These are phyloP conservation scores for Epistrophe grossulariae DNA, from an alignment of 2,888 invertebrate genomes.

Conservation along the genomic window DNA sequence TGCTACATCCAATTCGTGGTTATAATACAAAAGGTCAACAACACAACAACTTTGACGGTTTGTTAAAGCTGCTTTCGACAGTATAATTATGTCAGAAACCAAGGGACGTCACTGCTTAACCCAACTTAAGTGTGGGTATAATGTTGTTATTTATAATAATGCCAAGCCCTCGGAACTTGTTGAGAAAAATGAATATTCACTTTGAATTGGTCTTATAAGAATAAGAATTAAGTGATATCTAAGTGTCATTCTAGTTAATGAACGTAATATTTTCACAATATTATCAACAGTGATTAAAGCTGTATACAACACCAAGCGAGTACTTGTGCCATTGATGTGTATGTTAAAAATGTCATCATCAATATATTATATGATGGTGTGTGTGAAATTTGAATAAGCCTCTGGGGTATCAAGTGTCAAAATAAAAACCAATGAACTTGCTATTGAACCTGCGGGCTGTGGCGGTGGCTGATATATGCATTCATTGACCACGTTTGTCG, in stretches of 20 bases:
- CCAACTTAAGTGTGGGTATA: neutral
- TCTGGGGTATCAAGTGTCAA: conserved; percentile 63
- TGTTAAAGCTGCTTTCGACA: neutral
- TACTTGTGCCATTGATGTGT: neutral
- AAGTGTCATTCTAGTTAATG: conserved; percentile 70
- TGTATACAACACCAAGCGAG: neutral
- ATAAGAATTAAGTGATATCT: conserved; percentile 55
- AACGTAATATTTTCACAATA: conserved; percentile 39
- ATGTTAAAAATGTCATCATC: conserved; percentile 11
- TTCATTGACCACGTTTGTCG: conserved; percentile 69
- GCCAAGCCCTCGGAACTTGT: conserved; percentile 28
- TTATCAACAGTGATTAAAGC: conserved; percentile 37
- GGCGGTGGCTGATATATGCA: conserved; percentile 27
- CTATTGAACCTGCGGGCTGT: conserved; percentile 64
- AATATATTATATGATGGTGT: conserved; percentile 4
- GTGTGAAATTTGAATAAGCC: conserved; percentile 73
- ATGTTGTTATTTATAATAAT: conserved; percentile 3
- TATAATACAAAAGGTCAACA: conserved; percentile 56
- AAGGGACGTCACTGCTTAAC: neutral
- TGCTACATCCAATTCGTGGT: neutral
- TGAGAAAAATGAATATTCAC: conserved; percentile 30
- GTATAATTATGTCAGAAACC: conserved; percentile 38
- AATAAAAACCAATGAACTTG: conserved; percentile 74
- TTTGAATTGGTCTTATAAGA: conserved; percentile 28
- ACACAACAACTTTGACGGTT: conserved; percentile 48